Evolutionary conservation across 1,140 invertebrate species (phyloP), one percentile per base, ranked within the genome.

Genomic region (Dolichoris vasculosae): DNA sequence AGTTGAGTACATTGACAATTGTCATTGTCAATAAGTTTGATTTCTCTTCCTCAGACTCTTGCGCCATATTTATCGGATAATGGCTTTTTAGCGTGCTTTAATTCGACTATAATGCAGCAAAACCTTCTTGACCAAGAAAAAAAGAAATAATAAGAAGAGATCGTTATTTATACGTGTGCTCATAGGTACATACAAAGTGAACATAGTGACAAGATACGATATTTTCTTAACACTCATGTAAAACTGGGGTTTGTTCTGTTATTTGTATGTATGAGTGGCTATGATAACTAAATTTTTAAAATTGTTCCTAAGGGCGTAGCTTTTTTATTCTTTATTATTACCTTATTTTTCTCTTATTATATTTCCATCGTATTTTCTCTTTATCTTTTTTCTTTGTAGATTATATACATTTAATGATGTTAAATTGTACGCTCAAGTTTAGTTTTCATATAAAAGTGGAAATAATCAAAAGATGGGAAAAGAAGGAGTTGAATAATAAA

Each of bases 21-120:
- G 51, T 59, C 51, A 64, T 64, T 55, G 51, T 87, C 67, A 87
- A 78, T 71, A 81, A 84, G 46, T 81, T 83, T 80, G 71, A 76
- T 55, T 51, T 67, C n/a, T 86, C 51, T 76, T 75, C 32, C 51
- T 63, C 38, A 55, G 23, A 77, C 13, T 26, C 67, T 13, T 46
- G 43, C 81, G 30, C 32, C 55, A 69, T 81, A 84, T 77, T 77
- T 87, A 82, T 46, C 55, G 82, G 55, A 78, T 84, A 78, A 84
- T 83, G 82, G 82, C 51, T 83, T 43, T 83, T 35, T 51, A 83
- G 73, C 73, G 59, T 59, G 78, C 75, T 84, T 84, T 84, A 78
- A 84, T 78, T 75, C 40, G 59, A 77, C 78, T 84, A 63, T 51
- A 30, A 59, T 51, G 23, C 55, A 32, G 15, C 8, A 40, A 81